phyloP scores from a whole-genome alignment of 2,888 invertebrate genomes.

The Orthosia incerta region DNA sequence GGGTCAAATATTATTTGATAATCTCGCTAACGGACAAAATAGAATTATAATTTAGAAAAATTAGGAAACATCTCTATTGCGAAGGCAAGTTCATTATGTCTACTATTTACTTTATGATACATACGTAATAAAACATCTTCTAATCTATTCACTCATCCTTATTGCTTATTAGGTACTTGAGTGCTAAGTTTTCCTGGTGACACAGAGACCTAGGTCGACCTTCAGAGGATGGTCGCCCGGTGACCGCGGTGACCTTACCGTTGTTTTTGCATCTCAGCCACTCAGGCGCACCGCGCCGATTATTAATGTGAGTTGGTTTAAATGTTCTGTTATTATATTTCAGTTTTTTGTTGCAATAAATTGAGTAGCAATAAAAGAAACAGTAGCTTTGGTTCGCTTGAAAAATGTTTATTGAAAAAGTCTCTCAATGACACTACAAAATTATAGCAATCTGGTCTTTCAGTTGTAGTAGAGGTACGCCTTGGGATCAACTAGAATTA shows the following conservation, averaged over 20 bases:
- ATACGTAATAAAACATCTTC: neutral
- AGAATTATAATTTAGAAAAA: too few relatives aligned
- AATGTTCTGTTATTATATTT: slow-evolving; percentile 29
- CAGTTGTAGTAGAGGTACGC: too few relatives aligned
- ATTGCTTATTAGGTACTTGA: slow-evolving; percentile 11
- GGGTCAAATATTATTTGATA: too few relatives aligned
- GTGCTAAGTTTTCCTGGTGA: slow-evolving; percentile 55
- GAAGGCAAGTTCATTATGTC: neutral
- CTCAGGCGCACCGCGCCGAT: slow-evolving; percentile 70
- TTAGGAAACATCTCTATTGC: neutral
- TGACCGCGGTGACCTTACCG: slow-evolving; percentile 76
- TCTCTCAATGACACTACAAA: neutral
- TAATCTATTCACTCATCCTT: slow-evolving; percentile 14
- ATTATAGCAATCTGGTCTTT: neutral
- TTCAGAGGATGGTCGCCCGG: slow-evolving; percentile 65
- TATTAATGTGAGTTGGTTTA: slow-evolving; percentile 45
- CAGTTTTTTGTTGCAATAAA: slow-evolving; percentile 16
- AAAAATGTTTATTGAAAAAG: neutral
- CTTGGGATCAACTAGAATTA: too few relatives aligned
- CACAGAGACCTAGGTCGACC: slow-evolving; percentile 54
- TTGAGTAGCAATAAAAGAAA: neutral
- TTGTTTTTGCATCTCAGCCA: slow-evolving; percentile 76
- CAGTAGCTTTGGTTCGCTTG: neutral
- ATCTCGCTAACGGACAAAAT: too few relatives aligned
- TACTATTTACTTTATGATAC: neutral